Evolutionary conservation across 2,113 vertebrate genomes (phyloP).

Genomic region (Bombycilla garrulus): DNA sequence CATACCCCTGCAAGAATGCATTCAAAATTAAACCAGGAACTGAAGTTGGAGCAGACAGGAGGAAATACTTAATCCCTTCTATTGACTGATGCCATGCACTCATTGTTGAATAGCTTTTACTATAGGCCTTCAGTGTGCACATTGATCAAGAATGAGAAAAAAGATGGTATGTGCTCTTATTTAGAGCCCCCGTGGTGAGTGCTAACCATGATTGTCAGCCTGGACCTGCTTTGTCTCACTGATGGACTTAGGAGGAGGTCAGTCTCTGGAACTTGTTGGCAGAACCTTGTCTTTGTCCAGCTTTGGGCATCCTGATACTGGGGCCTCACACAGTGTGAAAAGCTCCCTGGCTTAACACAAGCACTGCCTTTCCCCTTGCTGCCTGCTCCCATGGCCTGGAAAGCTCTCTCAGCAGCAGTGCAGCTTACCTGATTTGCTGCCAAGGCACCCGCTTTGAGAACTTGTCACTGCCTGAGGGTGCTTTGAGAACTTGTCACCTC

Average conservation of each 20-base stretch:
- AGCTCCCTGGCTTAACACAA: not conserved
- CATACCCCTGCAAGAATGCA: not conserved
- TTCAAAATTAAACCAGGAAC: not conserved
- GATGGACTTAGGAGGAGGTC: not conserved
- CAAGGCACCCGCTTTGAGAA: not conserved
- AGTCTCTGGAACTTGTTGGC: not conserved
- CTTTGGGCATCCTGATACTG: not conserved
- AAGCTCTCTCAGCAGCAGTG: not conserved
- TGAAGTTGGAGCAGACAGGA: not conserved
- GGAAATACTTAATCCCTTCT: not conserved
- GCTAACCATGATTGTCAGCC: not conserved
- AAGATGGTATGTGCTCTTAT: not conserved
- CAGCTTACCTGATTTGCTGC: not conserved
- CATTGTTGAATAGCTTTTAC: not conserved
- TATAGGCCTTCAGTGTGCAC: not conserved
- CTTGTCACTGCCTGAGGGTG: not conserved
- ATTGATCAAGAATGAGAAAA: not conserved
- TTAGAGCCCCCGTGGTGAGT: not conserved
- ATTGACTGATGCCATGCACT: accelerated
- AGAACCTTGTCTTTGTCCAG: not conserved
- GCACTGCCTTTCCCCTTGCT: not conserved
- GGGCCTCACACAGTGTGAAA: not conserved
- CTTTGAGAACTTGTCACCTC: not conserved
- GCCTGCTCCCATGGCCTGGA: not conserved
- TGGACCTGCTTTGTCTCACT: not conserved